Base-by-base conservation (phyloP, 2,797 vertebrate genomes). In the Erpetoichthys calabaricus region DNA sequence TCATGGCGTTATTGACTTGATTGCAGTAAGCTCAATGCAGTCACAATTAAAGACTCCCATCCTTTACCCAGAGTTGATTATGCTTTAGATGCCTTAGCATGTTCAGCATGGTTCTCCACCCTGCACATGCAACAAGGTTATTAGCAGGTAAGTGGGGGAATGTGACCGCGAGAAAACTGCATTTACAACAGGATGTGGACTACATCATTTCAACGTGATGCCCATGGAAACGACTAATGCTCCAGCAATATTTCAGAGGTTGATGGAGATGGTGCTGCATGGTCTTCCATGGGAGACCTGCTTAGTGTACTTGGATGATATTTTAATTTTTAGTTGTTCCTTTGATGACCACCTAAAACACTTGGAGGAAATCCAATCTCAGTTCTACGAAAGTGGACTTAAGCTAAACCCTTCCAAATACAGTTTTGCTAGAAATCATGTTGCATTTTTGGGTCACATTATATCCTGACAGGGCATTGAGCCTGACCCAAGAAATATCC, bases 291-390 rank as follows among this genome's bases (percentile, higher is more conserved):
- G 62, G 59, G 59, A 63, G 51, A 61, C 45, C 5, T 63, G 59
- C 8, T 56, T 65, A 46, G 60, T 62, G 6, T 65, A 63, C 47
- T 55, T 61, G 45, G 62, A 58, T 51, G 61, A 62, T 62, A 58
- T 60, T 42, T 47, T 62, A 3, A 60, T 60, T 41, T 65, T 50
- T 47, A 62, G 61, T 46, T 45, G 55, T 8, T 51, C 60, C 4
- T 62, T 60, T 50, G 25, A 51, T 2, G 57, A 60, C 45, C 61
- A 63, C 25, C 59, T 63, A 43, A 56, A 57, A 8, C 25, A 25
- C 25, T 25, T 25, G 25, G 25, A 25, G 25, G 25, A 25, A 25
- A 25, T 25, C 25, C 25, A 25, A 25, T 25, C 25, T 25, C 25
- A 25, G 25, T 25, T 25, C 25, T 25, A 25, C 25, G 25, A 25